phyloP scores from a whole-genome alignment of 2,888 invertebrate genomes.

The Strigamia transsilvanica region DNA sequence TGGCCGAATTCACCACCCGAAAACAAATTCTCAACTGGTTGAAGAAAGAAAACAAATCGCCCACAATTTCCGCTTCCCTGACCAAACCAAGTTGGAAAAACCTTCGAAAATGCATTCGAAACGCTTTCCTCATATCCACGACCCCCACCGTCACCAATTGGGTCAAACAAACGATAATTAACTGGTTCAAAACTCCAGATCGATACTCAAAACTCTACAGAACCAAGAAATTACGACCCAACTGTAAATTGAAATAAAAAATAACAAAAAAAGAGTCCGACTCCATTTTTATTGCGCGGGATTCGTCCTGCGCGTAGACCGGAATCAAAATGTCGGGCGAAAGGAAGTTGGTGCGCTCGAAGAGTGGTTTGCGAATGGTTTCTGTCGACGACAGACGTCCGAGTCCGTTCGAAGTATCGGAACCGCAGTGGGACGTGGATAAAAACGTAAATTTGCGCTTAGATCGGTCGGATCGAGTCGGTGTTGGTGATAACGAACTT shows the following conservation, averaged over 20 bases:
- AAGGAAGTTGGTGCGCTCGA: conserved; percentile 63
- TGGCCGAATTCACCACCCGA: not conserved
- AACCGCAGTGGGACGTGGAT: conserved; percentile 67
- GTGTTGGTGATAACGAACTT: conserved; percentile 15
- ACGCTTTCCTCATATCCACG: not conserved
- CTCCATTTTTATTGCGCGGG: too few relatives aligned
- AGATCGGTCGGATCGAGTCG: not conserved
- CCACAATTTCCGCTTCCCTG: not conserved
- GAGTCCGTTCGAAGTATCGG: conserved; percentile 66
- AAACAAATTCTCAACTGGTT: conserved; percentile 14
- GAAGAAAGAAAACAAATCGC: not conserved
- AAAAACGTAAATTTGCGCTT: conserved; percentile 61
- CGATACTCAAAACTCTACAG: not conserved
- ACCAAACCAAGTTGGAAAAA: not conserved
- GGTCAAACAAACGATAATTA: not conserved
- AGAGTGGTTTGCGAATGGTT: conserved; percentile 66
- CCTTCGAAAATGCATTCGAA: not conserved
- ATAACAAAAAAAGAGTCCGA: not conserved
- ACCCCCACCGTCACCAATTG: not conserved
- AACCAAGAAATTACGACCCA: not conserved
- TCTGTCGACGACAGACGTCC: conserved; percentile 62
- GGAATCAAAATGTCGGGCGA: conserved; percentile 50
- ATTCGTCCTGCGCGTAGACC: not conserved
- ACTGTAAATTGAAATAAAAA: conserved; percentile 1
- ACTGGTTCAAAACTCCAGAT: not conserved